Conservation (phyloP, 2,888 invertebrate species). For the Dryobota labecula region DNA sequence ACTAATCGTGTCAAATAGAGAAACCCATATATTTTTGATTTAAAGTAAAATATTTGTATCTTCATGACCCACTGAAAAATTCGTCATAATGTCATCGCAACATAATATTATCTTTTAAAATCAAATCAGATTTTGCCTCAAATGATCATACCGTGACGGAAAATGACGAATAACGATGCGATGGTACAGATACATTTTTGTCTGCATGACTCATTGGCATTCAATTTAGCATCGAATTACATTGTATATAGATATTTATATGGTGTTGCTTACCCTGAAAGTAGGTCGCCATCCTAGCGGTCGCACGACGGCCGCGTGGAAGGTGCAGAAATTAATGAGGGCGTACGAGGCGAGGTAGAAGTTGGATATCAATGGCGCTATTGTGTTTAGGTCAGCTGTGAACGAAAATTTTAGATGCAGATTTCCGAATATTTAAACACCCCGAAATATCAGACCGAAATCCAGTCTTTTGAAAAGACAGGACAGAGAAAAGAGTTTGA, state of each 20-base stretch:
- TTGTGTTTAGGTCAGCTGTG: constrained; percentile 96
- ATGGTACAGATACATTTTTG: constrained; percentile 29
- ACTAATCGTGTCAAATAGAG: background rate
- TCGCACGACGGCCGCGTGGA: constrained; percentile 97
- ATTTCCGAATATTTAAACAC: too few relatives aligned
- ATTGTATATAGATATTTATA: constrained; percentile 35
- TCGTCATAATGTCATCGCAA: background rate
- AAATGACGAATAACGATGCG: constrained; percentile 27
- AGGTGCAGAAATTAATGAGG: constrained; percentile 98
- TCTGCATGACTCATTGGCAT: constrained; percentile 30
- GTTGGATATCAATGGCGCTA: constrained; percentile 98
- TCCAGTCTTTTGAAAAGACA: background rate
- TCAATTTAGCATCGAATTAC: constrained; percentile 43
- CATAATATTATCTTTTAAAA: background rate
- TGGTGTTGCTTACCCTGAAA: constrained; percentile 92
- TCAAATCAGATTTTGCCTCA: constrained; percentile 16
- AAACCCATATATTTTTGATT: background rate
- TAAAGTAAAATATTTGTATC: background rate
- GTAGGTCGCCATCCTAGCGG: constrained; percentile 97
- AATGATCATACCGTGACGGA: constrained; percentile 14
- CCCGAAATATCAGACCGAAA: too few relatives aligned
- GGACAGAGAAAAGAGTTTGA: background rate
- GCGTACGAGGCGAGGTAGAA: constrained; percentile 98
- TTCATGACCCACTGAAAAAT: background rate
- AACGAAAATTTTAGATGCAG: constrained; percentile 44